Conservation (phyloP, 2,888 invertebrate genomes). For the Synanthedon tipuliformis region DNA sequence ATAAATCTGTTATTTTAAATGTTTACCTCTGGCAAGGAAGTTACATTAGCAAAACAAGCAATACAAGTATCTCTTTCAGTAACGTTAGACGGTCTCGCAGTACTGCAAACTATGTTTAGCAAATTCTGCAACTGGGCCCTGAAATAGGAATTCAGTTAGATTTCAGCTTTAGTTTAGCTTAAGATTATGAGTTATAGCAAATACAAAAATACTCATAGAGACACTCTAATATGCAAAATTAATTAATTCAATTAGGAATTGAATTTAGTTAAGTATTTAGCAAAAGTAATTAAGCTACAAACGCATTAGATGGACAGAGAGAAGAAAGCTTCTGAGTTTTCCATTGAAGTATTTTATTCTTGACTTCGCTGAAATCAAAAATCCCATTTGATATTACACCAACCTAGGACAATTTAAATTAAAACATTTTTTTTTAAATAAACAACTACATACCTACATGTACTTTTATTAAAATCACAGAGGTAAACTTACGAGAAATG, state of each 20-base stretch:
- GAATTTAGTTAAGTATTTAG: neutral
- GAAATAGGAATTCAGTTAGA: conserved; percentile 10
- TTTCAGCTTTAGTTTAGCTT: too few species aligned
- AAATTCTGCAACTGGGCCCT: conserved; percentile 60
- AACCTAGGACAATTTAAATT: conserved; percentile 23
- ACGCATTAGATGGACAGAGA: conserved; percentile 58
- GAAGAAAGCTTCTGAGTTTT: conserved; percentile 55
- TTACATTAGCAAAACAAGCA: conserved; percentile 72
- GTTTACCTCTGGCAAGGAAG: conserved; percentile 54
- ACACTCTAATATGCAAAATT: neutral
- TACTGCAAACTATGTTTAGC: conserved; percentile 73
- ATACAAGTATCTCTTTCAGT: conserved; percentile 73
- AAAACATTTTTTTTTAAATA: too few species aligned
- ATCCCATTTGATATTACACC: conserved; percentile 49
- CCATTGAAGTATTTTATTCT: conserved; percentile 63
- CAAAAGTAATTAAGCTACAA: conserved; percentile 10
- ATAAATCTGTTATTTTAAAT: neutral
- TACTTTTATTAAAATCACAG: conserved; percentile 2
- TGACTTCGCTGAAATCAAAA: conserved; percentile 56
- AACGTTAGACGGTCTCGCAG: conserved; percentile 72
- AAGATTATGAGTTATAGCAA: neutral
- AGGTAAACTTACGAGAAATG: conserved; percentile 4
- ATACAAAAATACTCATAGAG: neutral
- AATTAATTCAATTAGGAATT: neutral
- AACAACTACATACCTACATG: too few species aligned